phyloP scores from a whole-genome alignment of 2,888 invertebrate species.

The Serrognathus titanus region DNA sequence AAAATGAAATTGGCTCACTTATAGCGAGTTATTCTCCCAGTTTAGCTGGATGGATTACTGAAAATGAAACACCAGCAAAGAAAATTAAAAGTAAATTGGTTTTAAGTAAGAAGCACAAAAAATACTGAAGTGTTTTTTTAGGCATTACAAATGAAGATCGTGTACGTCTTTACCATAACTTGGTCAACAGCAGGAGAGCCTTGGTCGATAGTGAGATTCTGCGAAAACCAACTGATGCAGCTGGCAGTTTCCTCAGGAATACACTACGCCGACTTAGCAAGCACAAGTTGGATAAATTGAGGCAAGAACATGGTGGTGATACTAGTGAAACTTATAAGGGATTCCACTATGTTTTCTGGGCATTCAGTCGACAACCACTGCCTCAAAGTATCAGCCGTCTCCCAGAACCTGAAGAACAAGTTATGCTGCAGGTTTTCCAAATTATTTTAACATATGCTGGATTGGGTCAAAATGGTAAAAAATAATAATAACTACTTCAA shows the following conservation, averaged over 20 bases:
- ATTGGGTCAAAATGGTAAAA: slow-evolving; percentile 63
- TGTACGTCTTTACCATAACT: slow-evolving; percentile 80
- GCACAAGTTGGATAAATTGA: slow-evolving; percentile 74
- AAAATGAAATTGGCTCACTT: slow-evolving; percentile 87
- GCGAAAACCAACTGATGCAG: slow-evolving; percentile 76
- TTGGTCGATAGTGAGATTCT: slow-evolving; percentile 80
- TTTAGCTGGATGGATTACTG: slow-evolving; percentile 77
- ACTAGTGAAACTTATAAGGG: slow-evolving; percentile 84
- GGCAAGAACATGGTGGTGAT: slow-evolving; percentile 64
- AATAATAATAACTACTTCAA: not conserved
- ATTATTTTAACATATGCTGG: slow-evolving; percentile 87
- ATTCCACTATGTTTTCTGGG: slow-evolving; percentile 85
- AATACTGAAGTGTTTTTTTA: slow-evolving; percentile 20
- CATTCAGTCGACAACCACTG: slow-evolving; percentile 77
- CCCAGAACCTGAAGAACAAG: slow-evolving; percentile 81
- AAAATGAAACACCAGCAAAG: slow-evolving; percentile 64
- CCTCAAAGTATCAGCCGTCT: slow-evolving; percentile 81
- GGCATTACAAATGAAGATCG: slow-evolving; percentile 86
- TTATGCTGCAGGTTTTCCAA: slow-evolving; percentile 85
- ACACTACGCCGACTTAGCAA: slow-evolving; percentile 83
- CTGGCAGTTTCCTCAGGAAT: slow-evolving; percentile 83
- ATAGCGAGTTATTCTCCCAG: slow-evolving; percentile 89
- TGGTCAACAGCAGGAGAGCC: slow-evolving; percentile 77
- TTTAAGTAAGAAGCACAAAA: not conserved
- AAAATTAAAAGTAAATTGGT: slow-evolving; percentile 49